phyloP scores from a whole-genome alignment of 2,113 vertebrate genomes.

The Aldabrachelys gigantea region DNA sequence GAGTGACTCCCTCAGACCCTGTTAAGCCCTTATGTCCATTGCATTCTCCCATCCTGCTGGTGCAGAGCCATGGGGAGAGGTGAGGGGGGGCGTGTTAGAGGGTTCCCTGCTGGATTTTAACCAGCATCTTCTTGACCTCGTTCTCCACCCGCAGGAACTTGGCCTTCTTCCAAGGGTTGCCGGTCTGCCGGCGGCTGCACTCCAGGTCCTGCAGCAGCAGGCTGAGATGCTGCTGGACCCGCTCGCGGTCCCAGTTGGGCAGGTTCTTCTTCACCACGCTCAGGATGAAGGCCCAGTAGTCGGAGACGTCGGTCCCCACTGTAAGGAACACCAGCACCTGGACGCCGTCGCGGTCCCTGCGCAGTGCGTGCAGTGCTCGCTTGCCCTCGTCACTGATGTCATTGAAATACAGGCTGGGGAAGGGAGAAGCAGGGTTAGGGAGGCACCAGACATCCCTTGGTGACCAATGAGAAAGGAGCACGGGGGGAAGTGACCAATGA shows the following conservation, averaged over 20 bases:
- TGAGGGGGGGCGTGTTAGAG: neutral
- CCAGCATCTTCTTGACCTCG: slow-evolving; percentile 83
- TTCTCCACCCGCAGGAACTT: slow-evolving; percentile 89
- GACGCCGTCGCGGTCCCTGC: slow-evolving; percentile 75
- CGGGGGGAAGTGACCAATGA: neutral
- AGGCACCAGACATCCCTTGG: rapidly evolving
- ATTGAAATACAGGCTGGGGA: slow-evolving; percentile 91
- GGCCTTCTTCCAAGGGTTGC: slow-evolving; percentile 88
- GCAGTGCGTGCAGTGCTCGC: slow-evolving; percentile 78
- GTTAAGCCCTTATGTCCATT: neutral
- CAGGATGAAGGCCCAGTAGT: slow-evolving; percentile 92
- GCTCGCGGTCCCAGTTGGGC: slow-evolving; percentile 85
- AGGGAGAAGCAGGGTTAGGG: neutral
- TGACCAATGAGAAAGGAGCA: neutral
- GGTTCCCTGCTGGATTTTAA: slow-evolving; percentile 39
- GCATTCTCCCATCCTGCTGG: neutral
- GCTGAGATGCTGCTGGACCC: slow-evolving; percentile 86
- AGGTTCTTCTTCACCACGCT: slow-evolving; percentile 86
- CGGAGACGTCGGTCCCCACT: slow-evolving; percentile 86
- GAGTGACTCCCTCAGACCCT: neutral
- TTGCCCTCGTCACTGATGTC: slow-evolving; percentile 91
- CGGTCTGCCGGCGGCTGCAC: slow-evolving; percentile 87
- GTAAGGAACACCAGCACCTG: slow-evolving; percentile 90
- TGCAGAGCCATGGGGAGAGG: neutral
- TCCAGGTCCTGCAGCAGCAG: slow-evolving; percentile 91